Evolutionary conservation across 2,797 vertebrate species (phyloP), one percentile per base, ranked within the genome.

Genomic region (Alca torda): DNA sequence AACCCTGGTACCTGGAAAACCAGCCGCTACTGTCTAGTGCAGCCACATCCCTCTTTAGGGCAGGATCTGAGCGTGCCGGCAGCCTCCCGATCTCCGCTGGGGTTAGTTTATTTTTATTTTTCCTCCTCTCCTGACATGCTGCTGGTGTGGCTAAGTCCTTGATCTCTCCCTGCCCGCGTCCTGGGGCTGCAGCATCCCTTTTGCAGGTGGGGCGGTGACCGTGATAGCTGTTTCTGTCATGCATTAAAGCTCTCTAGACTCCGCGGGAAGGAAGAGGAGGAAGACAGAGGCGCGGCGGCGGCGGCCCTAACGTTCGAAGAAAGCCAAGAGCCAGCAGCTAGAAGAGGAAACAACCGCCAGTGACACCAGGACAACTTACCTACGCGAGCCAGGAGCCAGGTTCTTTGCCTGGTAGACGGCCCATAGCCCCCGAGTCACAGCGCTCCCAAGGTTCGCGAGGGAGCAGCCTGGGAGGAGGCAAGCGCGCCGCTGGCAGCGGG

Each of bases 1-100:
- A 89, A 97, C 96, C 96, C 97, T 98, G 98, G 98, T 98, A 98
- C 98, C 98, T 98, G 98, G 98, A 97, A 97, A 96, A 98, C 98
- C 97, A 98, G 97, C 98, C 94, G 97, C 97, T 97, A 98, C 96
- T 94, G 84, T 97, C 95, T 97, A 97, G 95, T 89, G 97, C 96
- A 96, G 95, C 96, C 95, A 97, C 94, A 87, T 95, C 97, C 92
- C 95, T 97, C 98, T 94, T 95, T 92, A 92, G 94, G 86, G 97
- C 96, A 95, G 96, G 98, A 97, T 97, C 92, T 94, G 92, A 84
- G 96, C 90, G 93, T 97, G 97, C 97, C 97, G 97, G 97, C 97
- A 91, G 98, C 96, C 97, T 98, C 98, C 98, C 97, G 96, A 76
- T 97, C 81, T 91, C 91, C 94, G 78, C 83, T 95, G 95, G 93